Evolutionary conservation across 1,140 invertebrate genomes (phyloP), one percentile per base, ranked within the genome.

Genomic region (Drosophila varians): DNA sequence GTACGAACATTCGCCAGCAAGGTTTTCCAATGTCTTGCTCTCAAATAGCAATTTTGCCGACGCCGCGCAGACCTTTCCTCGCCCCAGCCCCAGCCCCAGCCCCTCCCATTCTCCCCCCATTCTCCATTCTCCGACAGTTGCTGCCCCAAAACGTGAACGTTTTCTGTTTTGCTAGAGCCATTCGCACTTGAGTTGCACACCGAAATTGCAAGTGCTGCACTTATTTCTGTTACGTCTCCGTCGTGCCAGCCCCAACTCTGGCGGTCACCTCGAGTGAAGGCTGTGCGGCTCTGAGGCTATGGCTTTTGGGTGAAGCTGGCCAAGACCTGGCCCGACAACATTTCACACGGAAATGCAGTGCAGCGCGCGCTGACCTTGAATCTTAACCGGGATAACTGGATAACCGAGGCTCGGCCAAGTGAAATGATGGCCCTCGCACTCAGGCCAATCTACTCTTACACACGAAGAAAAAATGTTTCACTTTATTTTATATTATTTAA

Each of bases 281-380:
- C 74, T 77, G 25, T 14, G 4, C 26, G 16, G 53, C 25, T 28
- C 28, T 40, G 9, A 12, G 45, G 28, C 23, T 21, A 14, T 26
- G 47, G n/a, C 47, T 61, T 36, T 72, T 43, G 68, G 25, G 52
- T 60, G n/a, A n/a, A 46, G 38, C 40, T 23, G 52, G 43, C 28
- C 51, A 49, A 38, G 21, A 74, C 57, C 75, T 84, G 45, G 56
- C 52, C 62, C 58, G 68, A 76, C 80, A 60, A 74, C 80, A 76
- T 76, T 83, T 84, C 66, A 79, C 61, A 86, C 80, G 80, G 80
- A 86, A 84, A 86, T 86, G 76, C 80, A 65, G 16, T 45, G 58
- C 26, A 61, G 40, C 36, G 14, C 54, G 40, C 36, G 14, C 54
- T 84, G 76, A 84, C 80, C 80, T 84, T 84, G 80, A 84, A 86